Percentiles rank a stretch among this genome's conserved stretches.
These are phyloP conservation scores for Oncopeltus fasciatus DNA, from an alignment of 1,140 invertebrate genomes.

Conservation along the genomic window DNA sequence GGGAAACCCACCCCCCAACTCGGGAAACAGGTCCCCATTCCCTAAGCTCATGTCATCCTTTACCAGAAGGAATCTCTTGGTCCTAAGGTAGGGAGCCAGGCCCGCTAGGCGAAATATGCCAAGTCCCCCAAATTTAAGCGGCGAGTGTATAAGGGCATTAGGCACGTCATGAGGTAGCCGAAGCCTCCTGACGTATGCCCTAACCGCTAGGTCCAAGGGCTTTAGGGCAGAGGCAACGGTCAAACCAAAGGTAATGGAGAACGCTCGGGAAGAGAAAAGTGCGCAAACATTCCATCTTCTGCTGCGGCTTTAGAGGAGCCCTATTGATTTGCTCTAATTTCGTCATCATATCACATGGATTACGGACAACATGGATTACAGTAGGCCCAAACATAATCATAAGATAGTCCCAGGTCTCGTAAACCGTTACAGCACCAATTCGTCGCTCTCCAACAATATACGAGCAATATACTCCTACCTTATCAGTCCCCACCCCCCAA, in stretches of 20 bases:
- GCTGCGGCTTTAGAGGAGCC: neutral
- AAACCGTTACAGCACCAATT: neutral
- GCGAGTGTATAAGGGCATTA: slow-evolving; percentile 19
- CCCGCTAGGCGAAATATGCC: neutral
- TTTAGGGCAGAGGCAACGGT: neutral
- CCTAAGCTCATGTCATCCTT: neutral
- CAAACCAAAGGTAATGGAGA: neutral
- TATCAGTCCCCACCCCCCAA: neutral
- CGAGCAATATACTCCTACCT: neutral
- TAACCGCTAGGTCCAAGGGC: neutral
- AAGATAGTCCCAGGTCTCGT: neutral
- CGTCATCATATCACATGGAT: neutral
- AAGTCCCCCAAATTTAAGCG: slow-evolving; percentile 14
- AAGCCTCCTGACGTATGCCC: slow-evolving; percentile 11
- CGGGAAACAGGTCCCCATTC: neutral
- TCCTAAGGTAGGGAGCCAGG: neutral
- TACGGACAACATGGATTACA: neutral
- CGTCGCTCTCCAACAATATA: neutral
- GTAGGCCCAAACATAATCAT: neutral
- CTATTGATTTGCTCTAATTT: neutral
- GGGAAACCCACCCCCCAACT: too few relatives aligned
- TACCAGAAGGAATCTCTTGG: neutral
- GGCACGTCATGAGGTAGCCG: slow-evolving; percentile 10
- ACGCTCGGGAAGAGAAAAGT: neutral
- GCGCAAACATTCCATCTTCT: neutral